These are phyloP conservation scores for Remorina albescens DNA, from an alignment of 2,797 vertebrate species.

Conservation along the genomic window DNA sequence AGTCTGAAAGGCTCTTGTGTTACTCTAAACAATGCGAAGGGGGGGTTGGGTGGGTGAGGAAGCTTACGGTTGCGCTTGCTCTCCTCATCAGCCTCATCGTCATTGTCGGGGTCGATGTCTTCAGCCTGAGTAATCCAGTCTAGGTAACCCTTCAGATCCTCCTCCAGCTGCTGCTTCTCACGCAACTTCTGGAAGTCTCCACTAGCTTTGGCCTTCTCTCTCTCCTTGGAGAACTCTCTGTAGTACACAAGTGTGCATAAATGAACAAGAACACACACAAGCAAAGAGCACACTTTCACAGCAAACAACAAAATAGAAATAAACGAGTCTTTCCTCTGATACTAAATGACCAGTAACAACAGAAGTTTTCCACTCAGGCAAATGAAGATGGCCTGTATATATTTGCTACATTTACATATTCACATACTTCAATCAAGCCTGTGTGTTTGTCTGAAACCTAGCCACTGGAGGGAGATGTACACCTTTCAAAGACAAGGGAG, in stretches of 20 bases:
- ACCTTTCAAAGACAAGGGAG: constrained; percentile 57
- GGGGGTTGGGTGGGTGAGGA: background rate
- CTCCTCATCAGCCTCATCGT: constrained; percentile 94
- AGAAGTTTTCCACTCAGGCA: background rate
- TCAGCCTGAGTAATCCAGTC: constrained; percentile 99
- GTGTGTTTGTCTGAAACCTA: constrained; percentile 63
- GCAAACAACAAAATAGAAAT: constrained; percentile 29
- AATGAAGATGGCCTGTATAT: background rate
- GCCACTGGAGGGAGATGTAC: constrained; percentile 81
- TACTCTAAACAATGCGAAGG: background rate
- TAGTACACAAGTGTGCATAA: constrained; percentile 71
- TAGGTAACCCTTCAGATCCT: constrained; percentile 97
- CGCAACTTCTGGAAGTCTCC: constrained; percentile 99
- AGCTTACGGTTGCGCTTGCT: constrained; percentile 94
- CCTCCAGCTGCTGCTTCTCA: constrained; percentile 98
- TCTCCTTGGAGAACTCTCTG: constrained; percentile 99
- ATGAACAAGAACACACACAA: constrained; percentile 68
- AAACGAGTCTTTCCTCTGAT: background rate
- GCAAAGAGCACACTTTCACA: constrained; percentile 47
- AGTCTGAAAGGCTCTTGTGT: constrained; percentile 8
- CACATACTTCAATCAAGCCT: constrained; percentile 20
- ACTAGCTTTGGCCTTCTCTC: constrained; percentile 98
- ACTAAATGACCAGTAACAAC: background rate
- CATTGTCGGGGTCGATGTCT: constrained; percentile 98
- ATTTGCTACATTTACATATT: constrained; percentile 7